phyloP scores from a whole-genome alignment of 2,888 invertebrate genomes.

The Clanis bilineata region DNA sequence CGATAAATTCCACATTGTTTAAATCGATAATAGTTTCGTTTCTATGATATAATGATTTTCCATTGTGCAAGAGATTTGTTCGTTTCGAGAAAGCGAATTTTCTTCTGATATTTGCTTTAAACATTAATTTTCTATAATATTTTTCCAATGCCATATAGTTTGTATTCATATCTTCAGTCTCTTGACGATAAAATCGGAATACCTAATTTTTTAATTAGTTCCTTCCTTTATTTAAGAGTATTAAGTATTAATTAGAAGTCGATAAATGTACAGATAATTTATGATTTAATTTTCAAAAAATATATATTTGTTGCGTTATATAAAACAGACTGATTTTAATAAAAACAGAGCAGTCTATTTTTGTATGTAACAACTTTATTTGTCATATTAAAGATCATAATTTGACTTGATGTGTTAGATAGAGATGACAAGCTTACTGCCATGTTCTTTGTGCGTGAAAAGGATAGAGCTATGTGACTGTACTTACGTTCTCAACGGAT shows the following conservation, averaged over 20 bases:
- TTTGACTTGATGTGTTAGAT: not conserved
- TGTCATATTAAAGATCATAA: not conserved
- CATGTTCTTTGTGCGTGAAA: not conserved
- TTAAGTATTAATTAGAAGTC: not conserved
- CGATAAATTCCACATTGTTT: not conserved
- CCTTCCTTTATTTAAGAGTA: conserved; percentile 6
- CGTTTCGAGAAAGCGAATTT: not conserved
- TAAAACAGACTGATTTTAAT: not conserved
- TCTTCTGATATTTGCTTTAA: not conserved
- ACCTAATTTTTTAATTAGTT: conserved; percentile 18
- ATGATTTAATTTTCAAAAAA: not conserved
- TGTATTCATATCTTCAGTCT: not conserved
- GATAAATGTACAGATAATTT: not conserved
- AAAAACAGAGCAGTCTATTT: not conserved
- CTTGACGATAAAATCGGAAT: not conserved
- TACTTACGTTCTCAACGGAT: not conserved
- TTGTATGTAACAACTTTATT: not conserved
- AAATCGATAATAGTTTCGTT: too few relatives aligned
- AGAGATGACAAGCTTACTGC: not conserved
- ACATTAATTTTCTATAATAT: not conserved
- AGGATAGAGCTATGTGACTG: not conserved
- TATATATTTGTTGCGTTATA: not conserved
- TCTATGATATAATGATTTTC: too few relatives aligned
- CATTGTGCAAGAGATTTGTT: not conserved
- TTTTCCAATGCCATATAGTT: conserved; percentile 4